These are phyloP conservation scores for Lontra canadensis DNA, from an alignment of 2,113 vertebrate genomes.

Conservation along the genomic window DNA sequence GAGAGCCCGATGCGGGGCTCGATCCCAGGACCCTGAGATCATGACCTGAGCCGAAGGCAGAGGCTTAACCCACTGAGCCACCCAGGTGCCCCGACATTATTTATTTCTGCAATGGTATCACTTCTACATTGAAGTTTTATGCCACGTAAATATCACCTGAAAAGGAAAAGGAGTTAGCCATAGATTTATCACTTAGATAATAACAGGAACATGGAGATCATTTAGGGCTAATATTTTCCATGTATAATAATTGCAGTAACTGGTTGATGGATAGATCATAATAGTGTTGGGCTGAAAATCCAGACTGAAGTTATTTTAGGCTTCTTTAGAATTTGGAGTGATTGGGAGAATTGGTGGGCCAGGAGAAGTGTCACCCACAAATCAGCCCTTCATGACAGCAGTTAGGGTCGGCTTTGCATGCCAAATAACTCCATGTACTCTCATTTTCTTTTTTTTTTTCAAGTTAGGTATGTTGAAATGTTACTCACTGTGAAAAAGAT, in stretches of 20 bases:
- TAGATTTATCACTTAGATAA: neutral
- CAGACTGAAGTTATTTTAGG: neutral
- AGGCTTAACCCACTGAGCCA: no score
- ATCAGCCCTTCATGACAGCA: neutral
- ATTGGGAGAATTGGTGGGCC: neutral
- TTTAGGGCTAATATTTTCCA: neutral
- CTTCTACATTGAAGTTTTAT: conserved; percentile 13
- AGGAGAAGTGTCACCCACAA: neutral
- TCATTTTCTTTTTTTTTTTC: neutral
- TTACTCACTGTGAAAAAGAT: neutral
- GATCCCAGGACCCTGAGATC: no score
- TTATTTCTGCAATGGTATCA: conserved; percentile 19
- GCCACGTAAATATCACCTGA: neutral
- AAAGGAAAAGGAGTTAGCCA: neutral
- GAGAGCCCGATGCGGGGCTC: no score
- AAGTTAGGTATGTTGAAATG: neutral
- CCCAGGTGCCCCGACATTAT: no score
- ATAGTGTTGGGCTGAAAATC: neutral
- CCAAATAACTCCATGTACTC: neutral
- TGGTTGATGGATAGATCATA: neutral
- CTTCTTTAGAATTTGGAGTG: neutral
- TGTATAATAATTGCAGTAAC: neutral
- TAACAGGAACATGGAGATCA: neutral
- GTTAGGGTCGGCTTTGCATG: neutral
- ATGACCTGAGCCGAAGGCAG: no score